Base-by-base conservation (phyloP, 2,888 invertebrate species). In the Tipula lateralis region DNA sequence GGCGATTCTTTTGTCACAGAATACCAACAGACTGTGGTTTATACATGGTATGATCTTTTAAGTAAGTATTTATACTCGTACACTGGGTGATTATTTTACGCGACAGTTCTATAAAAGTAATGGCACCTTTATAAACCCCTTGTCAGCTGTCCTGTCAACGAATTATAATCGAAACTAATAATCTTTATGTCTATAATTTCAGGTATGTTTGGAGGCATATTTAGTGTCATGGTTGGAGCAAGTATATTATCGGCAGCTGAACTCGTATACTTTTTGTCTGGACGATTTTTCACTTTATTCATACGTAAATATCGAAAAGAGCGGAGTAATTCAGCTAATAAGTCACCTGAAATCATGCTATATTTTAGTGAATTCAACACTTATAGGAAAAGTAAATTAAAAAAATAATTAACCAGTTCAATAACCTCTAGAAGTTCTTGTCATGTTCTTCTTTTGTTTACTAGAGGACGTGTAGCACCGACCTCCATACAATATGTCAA, bases 171-270 rank as follows among this genome's bases (percentile, higher is more conserved):
- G 2, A 36, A 44, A 44, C 4, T n/a, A 44, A 44, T 16, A 44
- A n/a, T n/a, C n/a, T 16, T 24, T 19, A 24, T 24, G n/a, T n/a
- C n/a, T n/a, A 66, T 24, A 83, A 34, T 83, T 83, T 19, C 19
- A 83, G 83, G 83, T 83, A 34, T 24, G 24, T 19, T 83, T 34
- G 83, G 83, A 9, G 83, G 83, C 12, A 83, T 83, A 34, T 34
- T 83, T 36, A 19, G 83, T 83, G 19, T 83, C 34, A 34, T 83
- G 30, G 16, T 83, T 34, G 83, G 83, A n/a, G 30, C 34, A 6
- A 83, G 83, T 36, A 13, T 83, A 34, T 19, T 83, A 12, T 34
- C 34, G 13, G 34, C 12, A 34, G 30, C 34, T 24, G 83, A 83
- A 19, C 3, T 83, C 7, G 12, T 83, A 1, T 83, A 83, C 12